Conservation (phyloP, 2,797 vertebrate genomes). For the Myotis planiceps region DNA sequence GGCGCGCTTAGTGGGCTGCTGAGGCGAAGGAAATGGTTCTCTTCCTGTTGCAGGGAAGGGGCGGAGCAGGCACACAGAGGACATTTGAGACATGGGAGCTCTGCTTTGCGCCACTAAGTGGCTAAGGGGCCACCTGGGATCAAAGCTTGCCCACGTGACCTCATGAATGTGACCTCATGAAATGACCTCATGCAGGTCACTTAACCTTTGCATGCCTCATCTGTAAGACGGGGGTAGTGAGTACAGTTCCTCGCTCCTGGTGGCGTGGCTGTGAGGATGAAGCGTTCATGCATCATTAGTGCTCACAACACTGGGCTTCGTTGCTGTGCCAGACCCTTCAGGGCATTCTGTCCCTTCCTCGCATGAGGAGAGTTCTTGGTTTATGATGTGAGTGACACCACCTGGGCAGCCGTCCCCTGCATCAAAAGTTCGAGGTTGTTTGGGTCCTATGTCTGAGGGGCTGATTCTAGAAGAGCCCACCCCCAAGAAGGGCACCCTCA, state of each 20-base stretch:
- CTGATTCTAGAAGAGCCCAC: neutral
- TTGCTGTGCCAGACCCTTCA: fast-evolving
- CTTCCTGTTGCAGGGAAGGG: neutral
- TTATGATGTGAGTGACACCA: neutral
- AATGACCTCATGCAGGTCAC: neutral
- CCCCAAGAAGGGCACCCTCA: neutral
- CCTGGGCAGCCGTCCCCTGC: neutral
- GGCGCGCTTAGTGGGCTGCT: neutral
- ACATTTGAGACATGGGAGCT: neutral
- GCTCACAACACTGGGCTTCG: neutral
- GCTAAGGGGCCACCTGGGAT: neutral
- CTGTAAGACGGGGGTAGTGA: neutral
- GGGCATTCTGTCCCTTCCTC: neutral
- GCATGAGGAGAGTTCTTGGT: neutral
- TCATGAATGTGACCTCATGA: neutral
- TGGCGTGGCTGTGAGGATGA: neutral
- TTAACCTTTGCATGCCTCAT: neutral
- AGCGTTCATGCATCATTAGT: fast-evolving
- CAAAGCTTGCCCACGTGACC: neutral
- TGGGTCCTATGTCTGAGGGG: neutral
- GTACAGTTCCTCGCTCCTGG: neutral
- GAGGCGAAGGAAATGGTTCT: neutral
- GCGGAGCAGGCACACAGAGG: neutral
- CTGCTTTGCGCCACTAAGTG: neutral
- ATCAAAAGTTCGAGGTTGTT: neutral